Percentiles rank a stretch among this genome's conserved stretches.
Conservation (phyloP, 2,113 vertebrate species). For the Scartelaos histophorus region DNA sequence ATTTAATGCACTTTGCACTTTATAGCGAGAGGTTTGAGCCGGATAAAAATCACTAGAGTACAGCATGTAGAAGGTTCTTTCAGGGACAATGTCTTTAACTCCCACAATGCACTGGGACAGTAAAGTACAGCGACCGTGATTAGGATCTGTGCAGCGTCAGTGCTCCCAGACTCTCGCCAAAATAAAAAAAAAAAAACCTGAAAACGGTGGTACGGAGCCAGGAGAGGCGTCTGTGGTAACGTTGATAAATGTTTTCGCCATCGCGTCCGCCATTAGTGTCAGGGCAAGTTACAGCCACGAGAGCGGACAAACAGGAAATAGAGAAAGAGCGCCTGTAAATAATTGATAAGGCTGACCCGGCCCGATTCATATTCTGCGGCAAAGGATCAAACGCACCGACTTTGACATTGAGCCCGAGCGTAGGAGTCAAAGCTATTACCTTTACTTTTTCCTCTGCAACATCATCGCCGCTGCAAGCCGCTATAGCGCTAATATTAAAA, state of each 20-base stretch:
- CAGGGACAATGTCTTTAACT: constrained; percentile 20
- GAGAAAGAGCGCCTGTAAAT: constrained; percentile 75
- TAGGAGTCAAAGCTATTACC: constrained; percentile 69
- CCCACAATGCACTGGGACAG: constrained; percentile 23
- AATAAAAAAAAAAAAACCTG: constrained; percentile 46
- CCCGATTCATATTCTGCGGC: constrained; percentile 69
- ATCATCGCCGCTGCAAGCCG: constrained; percentile 8
- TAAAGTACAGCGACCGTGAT: constrained; percentile 49
- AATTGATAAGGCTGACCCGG: constrained; percentile 77
- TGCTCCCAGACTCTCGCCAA: constrained; percentile 37
- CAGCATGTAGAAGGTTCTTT: constrained; percentile 35
- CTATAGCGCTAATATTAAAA: constrained; percentile 59
- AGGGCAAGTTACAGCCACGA: constrained; percentile 72
- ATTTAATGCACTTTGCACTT: background rate
- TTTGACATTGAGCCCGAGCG: constrained; percentile 70
- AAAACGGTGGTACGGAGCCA: constrained; percentile 57
- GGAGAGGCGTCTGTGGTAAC: constrained; percentile 62
- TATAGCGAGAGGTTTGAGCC: background rate
- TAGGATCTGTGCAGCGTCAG: constrained; percentile 63
- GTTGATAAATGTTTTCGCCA: constrained; percentile 73
- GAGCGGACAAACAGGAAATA: constrained; percentile 75
- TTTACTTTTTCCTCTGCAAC: constrained; percentile 22
- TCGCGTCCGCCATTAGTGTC: constrained; percentile 67
- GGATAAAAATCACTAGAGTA: background rate
- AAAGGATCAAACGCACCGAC: constrained; percentile 68